Evolutionary conservation across 2,113 vertebrate genomes (phyloP), one percentile per base, ranked within the genome.

Genomic region (Choloepus hoffmanni): DNA sequence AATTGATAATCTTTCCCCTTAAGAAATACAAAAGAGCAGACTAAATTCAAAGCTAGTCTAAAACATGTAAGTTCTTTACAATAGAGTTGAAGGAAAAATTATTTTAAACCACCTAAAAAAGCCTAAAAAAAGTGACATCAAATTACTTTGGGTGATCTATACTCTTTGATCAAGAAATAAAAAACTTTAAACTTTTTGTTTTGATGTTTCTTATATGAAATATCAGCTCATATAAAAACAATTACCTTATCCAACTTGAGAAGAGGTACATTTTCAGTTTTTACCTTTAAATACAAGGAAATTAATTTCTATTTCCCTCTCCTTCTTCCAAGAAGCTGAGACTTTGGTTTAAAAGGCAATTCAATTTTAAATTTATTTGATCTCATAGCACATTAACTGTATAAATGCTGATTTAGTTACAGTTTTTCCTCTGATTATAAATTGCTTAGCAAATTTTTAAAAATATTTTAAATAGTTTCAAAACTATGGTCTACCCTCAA

Each of bases 141-240:
- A 45, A 73, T 24, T 82, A 87, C 74, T 88, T 2, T 13, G 15
- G 15, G 45, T 60, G 81, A 73, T 63, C 26, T 60, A 10, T 16
- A 55, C 9, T 81, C 63, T 62, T 88, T 81, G 8, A 55, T 24
- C 24, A 55, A 53, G 65, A 81, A 53, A 81, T 53, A 53, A 53
- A 88, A n/a, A 74, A 89, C 43, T n/a, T 89, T n/a, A 76, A 89
- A 36, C 5, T 77, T 26, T 83, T 76, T 94, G 15, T 82, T 65
- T 93, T 76, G 33, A 60, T 30, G 9, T 87, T 28, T 68, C 21
- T 36, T 79, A 79, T 14, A 77, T 53, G 24, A 82, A 82, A 45
- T 68, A 40, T 43, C 26, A 67, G 15, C 67, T 79, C 33, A 53
- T 14, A 18, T 45, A 70, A 82, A 91, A 53, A 65, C 74, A 55